Evolutionary conservation across 2,797 vertebrate genomes (phyloP).

Genomic region (Coregonus ussuriensis): DNA sequence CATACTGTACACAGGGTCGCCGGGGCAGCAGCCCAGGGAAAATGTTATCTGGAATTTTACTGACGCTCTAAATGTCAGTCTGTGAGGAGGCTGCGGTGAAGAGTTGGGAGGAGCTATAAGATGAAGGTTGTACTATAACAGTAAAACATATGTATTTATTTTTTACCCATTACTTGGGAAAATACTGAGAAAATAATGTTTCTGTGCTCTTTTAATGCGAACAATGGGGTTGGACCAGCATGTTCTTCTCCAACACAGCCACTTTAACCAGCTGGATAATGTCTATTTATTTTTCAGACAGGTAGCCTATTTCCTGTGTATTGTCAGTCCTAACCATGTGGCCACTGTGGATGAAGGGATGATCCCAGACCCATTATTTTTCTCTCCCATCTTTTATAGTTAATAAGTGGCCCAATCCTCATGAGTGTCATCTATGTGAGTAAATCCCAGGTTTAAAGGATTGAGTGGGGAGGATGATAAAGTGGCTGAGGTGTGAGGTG

Average conservation of each 20-base stretch:
- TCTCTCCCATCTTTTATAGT: too few species aligned
- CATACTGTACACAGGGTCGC: conserved; percentile 10
- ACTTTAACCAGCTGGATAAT: background rate
- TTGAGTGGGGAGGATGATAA: background rate
- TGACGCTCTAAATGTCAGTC: background rate
- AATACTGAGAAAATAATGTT: background rate
- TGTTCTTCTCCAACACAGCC: background rate
- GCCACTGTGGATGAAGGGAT: too few species aligned
- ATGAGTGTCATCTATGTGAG: background rate
- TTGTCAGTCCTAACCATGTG: too few species aligned
- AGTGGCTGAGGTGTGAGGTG: background rate
- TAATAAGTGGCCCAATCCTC: background rate
- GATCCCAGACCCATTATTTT: too few species aligned
- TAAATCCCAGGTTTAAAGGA: background rate
- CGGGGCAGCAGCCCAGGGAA: conserved; percentile 1
- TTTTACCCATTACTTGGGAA: background rate
- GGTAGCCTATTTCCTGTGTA: too few species aligned
- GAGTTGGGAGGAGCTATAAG: background rate
- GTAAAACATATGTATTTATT: background rate
- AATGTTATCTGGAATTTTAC: conserved; percentile 9
- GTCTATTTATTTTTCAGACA: too few species aligned
- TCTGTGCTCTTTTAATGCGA: background rate
- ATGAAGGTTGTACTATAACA: background rate
- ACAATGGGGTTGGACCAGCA: background rate
- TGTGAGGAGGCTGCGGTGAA: background rate